phyloP scores from a whole-genome alignment of 2,888 invertebrate genomes.

The Nesidiocoris tenuis region DNA sequence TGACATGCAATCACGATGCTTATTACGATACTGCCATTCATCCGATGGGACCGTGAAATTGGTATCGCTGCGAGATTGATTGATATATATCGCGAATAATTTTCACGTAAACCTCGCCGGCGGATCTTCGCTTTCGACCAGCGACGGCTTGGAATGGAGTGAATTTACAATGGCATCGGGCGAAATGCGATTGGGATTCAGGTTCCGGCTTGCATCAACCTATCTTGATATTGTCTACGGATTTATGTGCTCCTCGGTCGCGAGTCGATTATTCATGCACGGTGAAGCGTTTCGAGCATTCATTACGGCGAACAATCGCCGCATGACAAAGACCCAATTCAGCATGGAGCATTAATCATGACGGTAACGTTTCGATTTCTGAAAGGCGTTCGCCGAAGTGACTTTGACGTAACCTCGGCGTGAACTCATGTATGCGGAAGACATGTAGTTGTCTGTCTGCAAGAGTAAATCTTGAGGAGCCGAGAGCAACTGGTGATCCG shows the following conservation, averaged over 20 bases:
- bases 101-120: background rate
- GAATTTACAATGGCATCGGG: background rate
- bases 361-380: background rate
- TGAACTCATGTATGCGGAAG: too few species aligned
- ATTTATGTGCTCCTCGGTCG: background rate
- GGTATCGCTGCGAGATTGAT: background rate
- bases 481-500: too few species aligned
- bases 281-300: background rate
- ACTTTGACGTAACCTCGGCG: too few species aligned
- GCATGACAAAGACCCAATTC: background rate
- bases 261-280: background rate
- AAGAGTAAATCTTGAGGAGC: too few species aligned
- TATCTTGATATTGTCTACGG: background rate
- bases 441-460: too few species aligned
- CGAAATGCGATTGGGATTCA: background rate
- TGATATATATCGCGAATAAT: background rate
- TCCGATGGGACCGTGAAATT: background rate
- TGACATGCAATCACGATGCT: background rate
- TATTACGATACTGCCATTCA: background rate
- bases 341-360: background rate
- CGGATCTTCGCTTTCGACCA: background rate
- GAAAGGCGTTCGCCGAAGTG: background rate
- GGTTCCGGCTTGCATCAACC: background rate
- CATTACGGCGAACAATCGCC: background rate
- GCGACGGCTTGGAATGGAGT: background rate